Conservation (phyloP, 2,113 vertebrate species). For the Camelus bactrianus region DNA sequence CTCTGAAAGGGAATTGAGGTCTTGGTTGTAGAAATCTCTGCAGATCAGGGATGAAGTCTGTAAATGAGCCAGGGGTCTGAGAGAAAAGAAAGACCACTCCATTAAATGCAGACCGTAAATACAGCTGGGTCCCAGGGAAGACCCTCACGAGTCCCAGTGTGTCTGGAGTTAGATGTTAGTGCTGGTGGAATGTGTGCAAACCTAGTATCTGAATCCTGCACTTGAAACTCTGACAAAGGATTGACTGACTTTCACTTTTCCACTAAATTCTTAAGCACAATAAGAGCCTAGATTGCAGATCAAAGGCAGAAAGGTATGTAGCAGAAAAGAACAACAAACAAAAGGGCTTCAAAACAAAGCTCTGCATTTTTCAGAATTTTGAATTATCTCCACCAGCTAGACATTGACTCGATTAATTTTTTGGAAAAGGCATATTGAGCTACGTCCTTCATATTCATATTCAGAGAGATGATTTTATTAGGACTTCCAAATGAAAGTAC, state of each 20-base stretch:
- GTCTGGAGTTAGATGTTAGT: background rate
- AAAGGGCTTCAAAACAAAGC: background rate
- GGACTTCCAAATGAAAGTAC: background rate
- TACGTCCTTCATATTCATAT: background rate
- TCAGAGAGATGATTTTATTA: background rate
- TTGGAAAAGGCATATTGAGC: background rate
- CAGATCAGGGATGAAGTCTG: background rate
- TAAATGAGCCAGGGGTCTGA: background rate
- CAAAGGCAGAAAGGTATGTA: background rate
- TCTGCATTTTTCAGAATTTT: background rate
- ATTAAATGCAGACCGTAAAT: background rate
- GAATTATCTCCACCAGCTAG: background rate
- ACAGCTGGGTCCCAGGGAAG: background rate
- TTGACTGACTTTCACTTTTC: background rate
- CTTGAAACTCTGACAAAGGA: background rate
- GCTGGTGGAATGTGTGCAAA: background rate
- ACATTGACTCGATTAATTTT: background rate
- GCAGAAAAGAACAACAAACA: background rate
- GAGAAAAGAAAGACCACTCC: background rate
- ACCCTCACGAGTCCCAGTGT: background rate
- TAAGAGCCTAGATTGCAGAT: background rate
- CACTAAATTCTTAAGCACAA: background rate
- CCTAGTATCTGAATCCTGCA: background rate
- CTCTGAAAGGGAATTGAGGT: conserved; percentile 15
- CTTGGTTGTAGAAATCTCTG: conserved; percentile 39